These are phyloP conservation scores for Oligia fasciuncula DNA, from an alignment of 2,888 invertebrate genomes.

Conservation along the genomic window DNA sequence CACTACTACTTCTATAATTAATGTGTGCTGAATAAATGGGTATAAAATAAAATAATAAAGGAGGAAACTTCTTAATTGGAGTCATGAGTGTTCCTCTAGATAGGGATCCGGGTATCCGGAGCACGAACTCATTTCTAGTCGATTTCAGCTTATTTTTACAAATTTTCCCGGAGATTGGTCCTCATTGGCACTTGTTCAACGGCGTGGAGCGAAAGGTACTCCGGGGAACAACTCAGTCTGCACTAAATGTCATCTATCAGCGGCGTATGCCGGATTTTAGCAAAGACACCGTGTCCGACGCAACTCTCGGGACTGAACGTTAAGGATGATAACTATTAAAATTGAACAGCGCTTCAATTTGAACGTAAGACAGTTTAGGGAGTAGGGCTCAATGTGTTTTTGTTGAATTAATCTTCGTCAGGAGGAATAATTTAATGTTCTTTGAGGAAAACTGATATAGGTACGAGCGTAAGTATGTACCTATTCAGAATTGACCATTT, in stretches of 20 bases:
- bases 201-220: conserved; percentile 84
- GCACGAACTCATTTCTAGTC: conserved; percentile 48
- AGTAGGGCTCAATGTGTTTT: conserved; percentile 35
- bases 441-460: background rate
- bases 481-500: background rate
- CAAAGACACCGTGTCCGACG: conserved; percentile 79
- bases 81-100: conserved; percentile 24
- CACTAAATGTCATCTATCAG: conserved; percentile 87
- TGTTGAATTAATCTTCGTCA: conserved; percentile 9
- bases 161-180: conserved; percentile 79
- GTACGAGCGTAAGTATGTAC: background rate
- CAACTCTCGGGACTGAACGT: conserved; percentile 78
- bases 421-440: background rate
- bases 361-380: conserved; percentile 44
- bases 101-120: conserved; percentile 6
- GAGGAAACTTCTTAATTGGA: conserved; percentile 23
- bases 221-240: conserved; percentile 86
- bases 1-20: background rate
- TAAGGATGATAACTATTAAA: conserved; percentile 74
- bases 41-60: conserved; percentile 13
- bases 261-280: conserved; percentile 80
- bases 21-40: conserved; percentile 4
- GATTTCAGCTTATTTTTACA: conserved; percentile 69
- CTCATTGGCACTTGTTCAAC: conserved; percentile 87
- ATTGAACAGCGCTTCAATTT: conserved; percentile 65